These are phyloP conservation scores for Scaptomyza polygonia DNA, from an alignment of 2,888 invertebrate species.

Conservation along the genomic window DNA sequence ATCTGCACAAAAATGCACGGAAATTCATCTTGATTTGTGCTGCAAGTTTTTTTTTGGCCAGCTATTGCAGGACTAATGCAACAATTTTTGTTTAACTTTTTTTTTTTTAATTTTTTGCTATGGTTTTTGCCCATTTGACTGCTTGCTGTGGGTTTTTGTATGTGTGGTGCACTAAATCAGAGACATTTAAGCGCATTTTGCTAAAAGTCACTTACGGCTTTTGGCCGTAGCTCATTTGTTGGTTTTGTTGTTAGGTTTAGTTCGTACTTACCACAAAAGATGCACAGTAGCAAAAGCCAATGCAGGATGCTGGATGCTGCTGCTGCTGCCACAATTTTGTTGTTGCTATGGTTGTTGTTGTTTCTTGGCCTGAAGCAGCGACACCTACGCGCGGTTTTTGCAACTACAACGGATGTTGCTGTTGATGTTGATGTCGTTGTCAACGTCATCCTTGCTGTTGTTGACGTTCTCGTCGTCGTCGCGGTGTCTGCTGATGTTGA, in stretches of 20 bases:
- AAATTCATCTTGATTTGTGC: constrained; percentile 78
- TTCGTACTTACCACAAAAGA: constrained; percentile 66
- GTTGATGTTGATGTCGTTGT: constrained; percentile 21
- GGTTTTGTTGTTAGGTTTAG: constrained; percentile 9
- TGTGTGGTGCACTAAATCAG: constrained; percentile 63
- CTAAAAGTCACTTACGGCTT: constrained; percentile 67
- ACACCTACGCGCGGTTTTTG: constrained; percentile 59
- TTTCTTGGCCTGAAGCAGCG: constrained; percentile 32
- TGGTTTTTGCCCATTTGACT: constrained; percentile 32
- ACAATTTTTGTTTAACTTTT: constrained; percentile 27
- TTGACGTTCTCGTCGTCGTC: constrained; percentile 38
- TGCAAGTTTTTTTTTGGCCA: constrained; percentile 24
- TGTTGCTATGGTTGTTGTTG: background rate
- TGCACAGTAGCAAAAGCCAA: constrained; percentile 52
- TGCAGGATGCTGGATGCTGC: constrained; percentile 38
- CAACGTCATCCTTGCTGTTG: constrained; percentile 22
- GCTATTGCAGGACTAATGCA: constrained; percentile 47
- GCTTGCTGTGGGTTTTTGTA: constrained; percentile 24
- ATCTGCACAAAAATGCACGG: constrained; percentile 74
- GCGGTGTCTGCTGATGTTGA: constrained; percentile 46
- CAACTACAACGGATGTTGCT: constrained; percentile 1
- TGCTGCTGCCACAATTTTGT: constrained; percentile 12
- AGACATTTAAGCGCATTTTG: constrained; percentile 71
- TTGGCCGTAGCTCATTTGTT: constrained; percentile 60
- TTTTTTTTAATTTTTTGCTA: background rate